Base-by-base conservation (phyloP, 2,888 invertebrate genomes). In the Drosophila falleni region DNA sequence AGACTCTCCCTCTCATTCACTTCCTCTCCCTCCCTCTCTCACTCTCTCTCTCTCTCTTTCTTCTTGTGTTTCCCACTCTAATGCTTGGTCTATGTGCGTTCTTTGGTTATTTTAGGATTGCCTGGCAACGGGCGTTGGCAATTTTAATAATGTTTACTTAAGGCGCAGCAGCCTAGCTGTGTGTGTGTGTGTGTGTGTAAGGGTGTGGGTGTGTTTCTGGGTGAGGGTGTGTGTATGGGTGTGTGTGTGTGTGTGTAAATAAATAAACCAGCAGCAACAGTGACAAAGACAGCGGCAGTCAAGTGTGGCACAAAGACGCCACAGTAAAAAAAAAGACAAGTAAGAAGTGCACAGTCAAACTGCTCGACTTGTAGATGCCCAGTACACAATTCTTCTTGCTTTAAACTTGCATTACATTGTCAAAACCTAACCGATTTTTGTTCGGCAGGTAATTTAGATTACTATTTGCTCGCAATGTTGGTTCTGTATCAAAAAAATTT, bases 141-240 rank as follows among this genome's bases (percentile, higher is more conserved):
- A 87, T 87, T 89, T 87, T 87, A 87, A 87, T 87, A 87, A 89
- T 87, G 89, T 87, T 89, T 87, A 87, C 89, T 89, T 78, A 89
- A 89, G 81, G 74, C 89, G 59, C 67, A 79, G 75, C 75, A 71
- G 71, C 67, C 71, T 64, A 74, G 69, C 60, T 39, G 49, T 60
- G 5, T 23, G 39, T 37, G 37, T 2, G 35, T 37, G 6, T 37
- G 16, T 68, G 23, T 61, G 49, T 50, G 44, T 54, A 6, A 42
- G 50, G 47, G 35, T 39, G 46, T 61, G 33, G 5, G 16, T 58
- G 44, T 51, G 53, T 44, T 19, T 51, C 42, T 44, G 41, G 49
- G 26, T 56, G 19, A 41, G 23, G 44, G 31, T 55, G 42, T 65
- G 59, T 77, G 59, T 51, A 15, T 47, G 23, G 44, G 31, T 55